Percentiles rank a stretch among this genome's conserved stretches.
These are phyloP conservation scores for Platalea minor DNA, from an alignment of 2,797 vertebrate genomes.

Conservation along the genomic window DNA sequence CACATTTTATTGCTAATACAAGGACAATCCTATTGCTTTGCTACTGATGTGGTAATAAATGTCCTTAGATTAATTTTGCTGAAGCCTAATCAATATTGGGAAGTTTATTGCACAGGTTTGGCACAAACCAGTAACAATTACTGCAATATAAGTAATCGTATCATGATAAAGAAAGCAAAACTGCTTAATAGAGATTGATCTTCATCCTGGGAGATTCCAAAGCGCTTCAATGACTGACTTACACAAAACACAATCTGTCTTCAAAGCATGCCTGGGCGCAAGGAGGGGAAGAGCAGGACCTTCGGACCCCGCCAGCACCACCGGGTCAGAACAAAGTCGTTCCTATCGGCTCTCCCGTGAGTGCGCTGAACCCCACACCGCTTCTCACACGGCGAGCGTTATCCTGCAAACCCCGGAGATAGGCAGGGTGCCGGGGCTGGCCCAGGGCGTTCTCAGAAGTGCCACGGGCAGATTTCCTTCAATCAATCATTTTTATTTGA, in stretches of 20 bases:
- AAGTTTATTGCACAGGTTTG: background rate
- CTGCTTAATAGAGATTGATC: background rate
- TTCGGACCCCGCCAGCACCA: background rate
- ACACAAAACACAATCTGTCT: background rate
- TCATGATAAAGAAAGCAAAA: background rate
- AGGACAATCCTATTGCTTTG: background rate
- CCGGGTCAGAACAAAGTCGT: fast-evolving
- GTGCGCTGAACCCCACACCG: fast-evolving
- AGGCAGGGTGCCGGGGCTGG: fast-evolving
- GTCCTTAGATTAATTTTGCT: background rate
- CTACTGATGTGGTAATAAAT: background rate
- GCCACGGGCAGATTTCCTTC: background rate
- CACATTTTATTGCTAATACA: background rate
- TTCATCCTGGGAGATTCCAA: background rate
- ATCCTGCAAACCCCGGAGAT: background rate
- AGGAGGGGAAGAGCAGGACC: background rate
- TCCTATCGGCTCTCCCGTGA: fast-evolving
- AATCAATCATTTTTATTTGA: background rate
- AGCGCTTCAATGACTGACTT: background rate
- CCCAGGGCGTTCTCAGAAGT: background rate
- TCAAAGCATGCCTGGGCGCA: background rate
- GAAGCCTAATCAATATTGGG: background rate
- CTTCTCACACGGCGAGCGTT: fast-evolving
- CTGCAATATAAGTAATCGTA: background rate
- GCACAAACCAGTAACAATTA: background rate